Evolutionary conservation across 64 coral and sea anemone genomes (phyloP).

Genomic region (Orbicella faveolata): DNA sequence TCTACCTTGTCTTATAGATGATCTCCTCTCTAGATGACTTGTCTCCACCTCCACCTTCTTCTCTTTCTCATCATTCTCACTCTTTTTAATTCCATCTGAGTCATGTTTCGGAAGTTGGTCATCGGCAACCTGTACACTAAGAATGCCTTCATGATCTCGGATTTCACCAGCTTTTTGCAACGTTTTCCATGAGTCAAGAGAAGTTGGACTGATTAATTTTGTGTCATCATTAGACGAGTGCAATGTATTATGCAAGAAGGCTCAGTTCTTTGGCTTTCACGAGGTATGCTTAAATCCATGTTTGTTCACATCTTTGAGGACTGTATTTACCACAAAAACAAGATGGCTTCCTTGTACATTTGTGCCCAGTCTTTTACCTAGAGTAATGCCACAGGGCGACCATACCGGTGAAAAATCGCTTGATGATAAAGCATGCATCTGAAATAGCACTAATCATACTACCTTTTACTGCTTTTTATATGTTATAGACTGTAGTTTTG

Average conservation of each 20-base stretch:
- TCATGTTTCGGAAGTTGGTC: too few relatives aligned
- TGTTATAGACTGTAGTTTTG: too few relatives aligned
- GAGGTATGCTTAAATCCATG: background rate
- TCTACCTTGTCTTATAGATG: constrained; percentile 25
- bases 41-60: constrained; percentile 26
- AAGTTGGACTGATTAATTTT: constrained; percentile 45
- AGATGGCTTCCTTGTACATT: background rate
- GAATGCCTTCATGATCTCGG: background rate
- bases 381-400: too few relatives aligned
- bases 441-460: too few relatives aligned
- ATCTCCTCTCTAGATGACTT: constrained; percentile 34
- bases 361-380: too few relatives aligned
- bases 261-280: background rate
- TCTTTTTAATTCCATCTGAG: too few relatives aligned
- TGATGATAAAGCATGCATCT: too few relatives aligned
- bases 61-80: background rate
- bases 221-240: constrained; percentile 10
- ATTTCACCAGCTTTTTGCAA: constrained; percentile 24
- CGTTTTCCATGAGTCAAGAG: constrained; percentile 44
- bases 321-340: constrained; percentile 19
- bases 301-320: constrained; percentile 13
- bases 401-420: too few relatives aligned
- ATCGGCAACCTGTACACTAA: too few relatives aligned
- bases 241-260: too few relatives aligned
- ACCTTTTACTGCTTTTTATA: too few relatives aligned